Conservation (phyloP, 2,888 invertebrate species). For the Liodrosophila aerea region DNA sequence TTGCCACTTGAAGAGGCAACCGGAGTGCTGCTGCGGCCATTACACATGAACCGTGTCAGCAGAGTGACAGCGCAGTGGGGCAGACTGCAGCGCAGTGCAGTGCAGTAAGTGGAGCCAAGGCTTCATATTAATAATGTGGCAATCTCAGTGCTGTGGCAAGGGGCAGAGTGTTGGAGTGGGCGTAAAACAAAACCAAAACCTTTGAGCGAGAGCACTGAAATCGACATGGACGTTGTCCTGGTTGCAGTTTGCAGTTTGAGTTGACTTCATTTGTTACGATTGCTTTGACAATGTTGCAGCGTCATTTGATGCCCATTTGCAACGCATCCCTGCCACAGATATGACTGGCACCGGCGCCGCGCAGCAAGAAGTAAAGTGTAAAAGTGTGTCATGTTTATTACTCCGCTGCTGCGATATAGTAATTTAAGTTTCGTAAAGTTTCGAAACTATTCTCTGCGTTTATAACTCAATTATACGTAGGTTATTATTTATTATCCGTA, state of each 20-base stretch:
- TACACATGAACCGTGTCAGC: slow-evolving; percentile 48
- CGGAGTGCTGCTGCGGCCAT: slow-evolving; percentile 35
- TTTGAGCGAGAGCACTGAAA: slow-evolving; percentile 2
- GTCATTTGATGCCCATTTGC: slow-evolving; percentile 71
- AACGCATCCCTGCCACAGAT: slow-evolving; percentile 14
- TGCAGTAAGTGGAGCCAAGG: slow-evolving; percentile 11
- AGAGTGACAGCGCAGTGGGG: slow-evolving; percentile 27
- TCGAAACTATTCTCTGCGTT: slow-evolving; percentile 12
- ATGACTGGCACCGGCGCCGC: not conserved
- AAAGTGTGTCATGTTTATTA: not conserved
- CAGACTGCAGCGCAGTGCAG: no score
- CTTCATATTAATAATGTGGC: slow-evolving; percentile 57
- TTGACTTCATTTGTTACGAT: slow-evolving; percentile 74
- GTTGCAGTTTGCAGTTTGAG: slow-evolving; percentile 40
- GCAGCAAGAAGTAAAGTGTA: not conserved
- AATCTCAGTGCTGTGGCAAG: slow-evolving; percentile 15
- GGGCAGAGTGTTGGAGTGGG: slow-evolving; percentile 2
- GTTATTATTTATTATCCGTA: slow-evolving; percentile 20
- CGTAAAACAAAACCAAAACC: slow-evolving; percentile 16
- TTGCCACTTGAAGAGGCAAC: slow-evolving; percentile 33
- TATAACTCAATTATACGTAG: slow-evolving; percentile 40
- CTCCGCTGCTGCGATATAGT: slow-evolving; percentile 7
- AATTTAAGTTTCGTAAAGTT: slow-evolving; percentile 20
- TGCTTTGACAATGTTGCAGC: slow-evolving; percentile 74
- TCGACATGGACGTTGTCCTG: slow-evolving; percentile 7